Evolutionary conservation across 2,113 vertebrate genomes (phyloP).

Genomic region (Chrysochloris asiatica): DNA sequence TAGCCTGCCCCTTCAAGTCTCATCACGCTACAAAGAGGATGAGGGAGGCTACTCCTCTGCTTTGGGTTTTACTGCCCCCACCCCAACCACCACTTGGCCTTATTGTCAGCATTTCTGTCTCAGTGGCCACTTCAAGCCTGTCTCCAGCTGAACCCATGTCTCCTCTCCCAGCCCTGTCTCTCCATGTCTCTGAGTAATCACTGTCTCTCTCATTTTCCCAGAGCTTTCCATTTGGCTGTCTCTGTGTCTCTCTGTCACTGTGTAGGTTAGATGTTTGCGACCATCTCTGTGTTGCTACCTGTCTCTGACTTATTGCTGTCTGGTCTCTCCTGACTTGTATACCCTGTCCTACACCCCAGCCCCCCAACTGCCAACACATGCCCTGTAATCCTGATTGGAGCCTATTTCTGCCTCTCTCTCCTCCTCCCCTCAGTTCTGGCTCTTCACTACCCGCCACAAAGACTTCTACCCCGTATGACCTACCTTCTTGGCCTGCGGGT

Average conservation of each 20-base stretch:
- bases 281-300: neutral
- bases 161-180: neutral
- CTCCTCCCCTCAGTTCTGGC: neutral
- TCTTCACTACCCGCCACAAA: neutral
- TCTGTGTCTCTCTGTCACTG: neutral
- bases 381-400: too few relatives aligned
- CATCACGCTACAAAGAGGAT: neutral
- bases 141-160: too few relatives aligned
- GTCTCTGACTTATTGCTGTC: neutral
- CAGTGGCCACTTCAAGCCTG: fast-evolving
- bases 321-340: neutral
- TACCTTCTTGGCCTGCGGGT: too few relatives aligned
- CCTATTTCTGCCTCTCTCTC: neutral
- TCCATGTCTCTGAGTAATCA: neutral
- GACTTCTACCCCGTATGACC: neutral
- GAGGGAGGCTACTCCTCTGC: neutral
- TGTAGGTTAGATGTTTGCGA: neutral
- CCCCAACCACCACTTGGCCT: neutral
- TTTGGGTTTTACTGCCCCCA: neutral
- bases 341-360: neutral
- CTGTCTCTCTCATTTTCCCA: neutral
- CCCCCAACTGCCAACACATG: too few relatives aligned
- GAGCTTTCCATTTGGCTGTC: neutral
- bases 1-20: neutral
- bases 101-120: neutral